phyloP scores from a whole-genome alignment of 2,113 vertebrate species.

The Campylomormyrus numenius region DNA sequence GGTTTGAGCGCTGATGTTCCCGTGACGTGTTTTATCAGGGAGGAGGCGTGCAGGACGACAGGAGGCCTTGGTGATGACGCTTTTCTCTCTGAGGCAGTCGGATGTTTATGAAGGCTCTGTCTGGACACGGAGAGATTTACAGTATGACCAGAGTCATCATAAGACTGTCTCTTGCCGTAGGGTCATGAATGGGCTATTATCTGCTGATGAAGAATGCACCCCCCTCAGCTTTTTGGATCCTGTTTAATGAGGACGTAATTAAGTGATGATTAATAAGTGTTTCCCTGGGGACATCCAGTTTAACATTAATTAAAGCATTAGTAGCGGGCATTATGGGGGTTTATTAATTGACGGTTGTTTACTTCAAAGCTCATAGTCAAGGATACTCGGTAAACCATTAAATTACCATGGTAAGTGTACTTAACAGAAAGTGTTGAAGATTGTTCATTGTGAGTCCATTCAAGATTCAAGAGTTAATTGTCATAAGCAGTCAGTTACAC shows the following conservation, averaged over 20 bases:
- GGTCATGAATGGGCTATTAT: background rate
- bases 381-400: background rate
- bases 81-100: background rate
- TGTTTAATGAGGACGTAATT: background rate
- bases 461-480: background rate
- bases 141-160: background rate
- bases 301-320: background rate
- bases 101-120: background rate
- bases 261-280: slow-evolving; percentile 3
- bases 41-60: background rate
- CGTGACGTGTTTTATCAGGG: background rate
- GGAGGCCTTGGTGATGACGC: background rate
- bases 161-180: background rate
- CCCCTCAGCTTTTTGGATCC: background rate
- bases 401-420: background rate
- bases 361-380: background rate
- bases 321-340: background rate
- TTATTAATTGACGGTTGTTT: background rate
- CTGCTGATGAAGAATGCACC: background rate
- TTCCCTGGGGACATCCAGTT: background rate
- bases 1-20: background rate
- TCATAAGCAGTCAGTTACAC: background rate
- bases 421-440: background rate
- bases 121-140: background rate
- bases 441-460: background rate